A percentile compares a stretch with the other conserved stretches of the same genome.
phyloP scores from a whole-genome alignment of 92 coral and sea anemone genomes.

The Epizoanthus scotinus region DNA sequence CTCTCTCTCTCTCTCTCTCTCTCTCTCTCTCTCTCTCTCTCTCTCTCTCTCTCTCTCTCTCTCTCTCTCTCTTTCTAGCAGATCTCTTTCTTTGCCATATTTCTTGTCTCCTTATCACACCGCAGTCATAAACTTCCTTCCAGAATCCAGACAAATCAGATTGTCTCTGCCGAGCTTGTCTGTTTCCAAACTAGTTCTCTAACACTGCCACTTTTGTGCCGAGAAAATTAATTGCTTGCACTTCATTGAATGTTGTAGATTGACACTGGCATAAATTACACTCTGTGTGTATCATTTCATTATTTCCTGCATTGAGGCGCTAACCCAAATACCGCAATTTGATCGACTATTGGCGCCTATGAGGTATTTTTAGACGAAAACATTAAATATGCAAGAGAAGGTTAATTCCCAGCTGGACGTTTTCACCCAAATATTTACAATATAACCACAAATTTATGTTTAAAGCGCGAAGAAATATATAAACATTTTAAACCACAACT shows the following conservation, averaged over 20 bases:
- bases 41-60: too few species aligned
- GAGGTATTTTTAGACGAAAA: slow-evolving; percentile 5
- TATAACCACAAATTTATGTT: background rate
- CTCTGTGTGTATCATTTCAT: background rate
- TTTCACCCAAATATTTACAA: background rate
- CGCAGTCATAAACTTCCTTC: background rate
- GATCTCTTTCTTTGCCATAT: background rate
- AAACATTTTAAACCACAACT: background rate
- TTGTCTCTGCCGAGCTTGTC: too few species aligned
- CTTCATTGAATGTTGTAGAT: background rate
- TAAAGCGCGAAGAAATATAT: background rate
- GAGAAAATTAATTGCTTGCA: background rate
- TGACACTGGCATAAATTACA: background rate
- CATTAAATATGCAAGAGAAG: slow-evolving; percentile 4
- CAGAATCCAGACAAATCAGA: background rate
- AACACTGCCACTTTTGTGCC: too few species aligned
- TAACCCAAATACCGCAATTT: background rate
- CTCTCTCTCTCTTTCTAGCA: too few species aligned
- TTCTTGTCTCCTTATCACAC: background rate
- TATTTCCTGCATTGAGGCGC: background rate
- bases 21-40: too few species aligned
- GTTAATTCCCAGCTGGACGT: background rate
- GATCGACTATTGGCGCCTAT: background rate
- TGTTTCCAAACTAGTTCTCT: too few species aligned
- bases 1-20: too few species aligned